Base-by-base conservation (phyloP, 2,113 vertebrate species). In the Vimba vimba region DNA sequence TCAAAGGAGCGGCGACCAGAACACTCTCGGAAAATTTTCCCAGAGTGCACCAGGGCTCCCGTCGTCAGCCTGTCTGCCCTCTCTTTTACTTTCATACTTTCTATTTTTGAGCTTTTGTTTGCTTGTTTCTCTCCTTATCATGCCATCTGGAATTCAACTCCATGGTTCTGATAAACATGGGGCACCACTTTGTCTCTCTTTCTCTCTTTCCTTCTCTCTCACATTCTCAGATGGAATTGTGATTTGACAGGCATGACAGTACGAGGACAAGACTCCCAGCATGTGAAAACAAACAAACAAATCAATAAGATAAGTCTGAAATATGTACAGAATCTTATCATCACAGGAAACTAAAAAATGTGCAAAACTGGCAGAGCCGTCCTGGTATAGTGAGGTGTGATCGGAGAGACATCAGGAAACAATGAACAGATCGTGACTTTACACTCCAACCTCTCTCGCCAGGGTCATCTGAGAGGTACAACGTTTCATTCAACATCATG, bases 271-370 rank as follows among this genome's bases (percentile, higher is more conserved):
- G 91, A 89, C 89, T 88, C 91, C 90, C 69, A 91, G 91, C 91
- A 91, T 45, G 89, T 85, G 84, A 86, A 94, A 90, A 89, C 82
- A 89, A 89, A 87, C 82, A 87, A 89, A 86, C 90, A 94, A 93
- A 91, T 92, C 93, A 93, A 90, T 71, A 74, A 86, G 86, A 89
- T 94, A 91, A 90, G 89, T 84, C 87, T 86, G 89, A 95, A 95
- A 94, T 93, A 94, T 94, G 93, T 92, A 88, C 90, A 86, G 62
- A 85, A 86, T 92, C 92, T 95, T 95, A 94, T 95, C 94, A 86
- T 59, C 50, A 57, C 27, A 84, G 66, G 59, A 60, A 80, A 79
- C 66, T 45, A 77, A 77, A 85, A 83, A 45, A 86, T 47, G 52
- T 79, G 84, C 74, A 85, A 90, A 90, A 94, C 89, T 91, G 88